Evolutionary conservation across 2,113 vertebrate species (phyloP), one percentile per base, ranked within the genome.

Genomic region (Oryzias celebensis): DNA sequence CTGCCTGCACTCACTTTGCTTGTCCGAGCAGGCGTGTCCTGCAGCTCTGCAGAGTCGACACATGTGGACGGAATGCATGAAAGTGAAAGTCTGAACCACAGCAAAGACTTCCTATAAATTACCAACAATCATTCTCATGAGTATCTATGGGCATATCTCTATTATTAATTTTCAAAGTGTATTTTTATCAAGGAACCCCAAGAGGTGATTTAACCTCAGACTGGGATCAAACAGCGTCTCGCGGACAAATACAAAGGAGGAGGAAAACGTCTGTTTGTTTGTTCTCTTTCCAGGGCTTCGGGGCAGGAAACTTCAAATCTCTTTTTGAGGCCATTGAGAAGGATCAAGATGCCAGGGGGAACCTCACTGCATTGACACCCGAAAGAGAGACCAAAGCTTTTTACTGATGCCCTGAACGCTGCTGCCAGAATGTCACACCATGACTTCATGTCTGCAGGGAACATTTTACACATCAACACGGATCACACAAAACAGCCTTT

Each of bases 251-350:
- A 73, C 63, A 78, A 66, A 62, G 77, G 79, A 79, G 80, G 60
- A 50, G 77, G 71, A 26, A 79, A 75, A 73, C 69, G 72, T 83
- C 76, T 85, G 73, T 53, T 58, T 77, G 65, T 85, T 18, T 79
- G 42, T 69, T 79, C 60, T 68, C 26, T 71, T 79, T 82, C 24
- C 84, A 94, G 93, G 93, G 93, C 69, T 94, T 94, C 20, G 93
- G 92, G 54, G 93, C 92, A 66, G 93, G 93, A 64, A 94, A 94
- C 84, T 93, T 94, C 80, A 93, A 94, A 85, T 93, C 93, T 55
- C 86, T 94, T 68, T 94, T 94, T 81, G 93, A 94, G 88, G 93
- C 92, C 62, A 94, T 94, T 52, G 93, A 93, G 80, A 88, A 83
- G 46, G 93, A 94, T 84, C 93, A 94, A 73, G 91, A 93, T 0